Percentiles rank a stretch among this genome's conserved stretches.
Evolutionary conservation across 2,797 vertebrate species (phyloP).

Genomic region (Epinephelus awoara): DNA sequence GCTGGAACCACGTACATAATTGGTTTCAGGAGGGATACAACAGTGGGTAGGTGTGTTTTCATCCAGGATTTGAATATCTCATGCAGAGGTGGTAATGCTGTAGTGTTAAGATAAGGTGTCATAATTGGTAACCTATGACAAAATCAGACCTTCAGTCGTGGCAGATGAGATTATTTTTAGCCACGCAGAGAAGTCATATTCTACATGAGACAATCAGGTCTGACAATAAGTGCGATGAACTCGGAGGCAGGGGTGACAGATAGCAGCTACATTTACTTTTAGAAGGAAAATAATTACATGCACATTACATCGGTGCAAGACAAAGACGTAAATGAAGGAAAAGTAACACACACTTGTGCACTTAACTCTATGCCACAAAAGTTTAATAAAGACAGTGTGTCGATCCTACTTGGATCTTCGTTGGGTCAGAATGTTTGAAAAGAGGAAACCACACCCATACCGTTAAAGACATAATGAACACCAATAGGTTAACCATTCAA

Average conservation of each 20-base stretch:
- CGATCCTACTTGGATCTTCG: no score
- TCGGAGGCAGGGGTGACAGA: neutral
- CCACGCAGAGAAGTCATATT: neutral
- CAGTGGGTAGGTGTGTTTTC: neutral
- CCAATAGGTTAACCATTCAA: no score
- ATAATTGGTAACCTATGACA: slow-evolving; percentile 8
- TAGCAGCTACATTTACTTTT: neutral
- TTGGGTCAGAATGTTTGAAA: no score
- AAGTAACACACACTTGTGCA: no score
- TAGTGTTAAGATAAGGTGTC: neutral
- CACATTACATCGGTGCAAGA: no score
- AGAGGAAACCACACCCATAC: no score
- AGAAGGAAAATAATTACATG: no score
- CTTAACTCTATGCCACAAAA: no score
- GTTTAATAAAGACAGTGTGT: no score
- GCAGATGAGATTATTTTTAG: neutral
- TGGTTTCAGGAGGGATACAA: slow-evolving; percentile 15
- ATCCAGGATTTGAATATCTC: slow-evolving; percentile 10
- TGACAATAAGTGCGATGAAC: slow-evolving; percentile 26
- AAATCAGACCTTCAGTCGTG: neutral
- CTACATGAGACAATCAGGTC: slow-evolving; percentile 6
- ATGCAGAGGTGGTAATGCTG: neutral
- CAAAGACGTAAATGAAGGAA: no score
- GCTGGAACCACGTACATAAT: slow-evolving; percentile 34
- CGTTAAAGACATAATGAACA: no score